Conservation (phyloP, 2,797 vertebrate genomes). For the Poecilia picta region DNA sequence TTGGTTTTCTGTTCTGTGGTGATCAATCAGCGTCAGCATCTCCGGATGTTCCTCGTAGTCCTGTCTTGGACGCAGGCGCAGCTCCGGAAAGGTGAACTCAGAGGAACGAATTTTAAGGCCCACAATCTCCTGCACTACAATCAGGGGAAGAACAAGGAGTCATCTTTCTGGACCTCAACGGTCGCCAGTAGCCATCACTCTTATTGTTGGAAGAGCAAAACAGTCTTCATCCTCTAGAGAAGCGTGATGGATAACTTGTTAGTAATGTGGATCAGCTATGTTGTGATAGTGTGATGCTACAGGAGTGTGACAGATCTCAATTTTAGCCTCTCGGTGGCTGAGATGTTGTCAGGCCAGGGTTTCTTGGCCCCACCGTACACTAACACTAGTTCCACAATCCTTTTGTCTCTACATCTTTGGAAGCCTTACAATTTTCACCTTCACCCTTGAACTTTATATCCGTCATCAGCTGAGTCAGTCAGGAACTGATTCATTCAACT, state of each 20-base stretch:
- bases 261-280: background rate
- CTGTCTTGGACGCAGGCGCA: background rate
- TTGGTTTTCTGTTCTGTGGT: background rate
- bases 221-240: background rate
- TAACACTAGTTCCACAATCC: background rate
- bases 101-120: background rate
- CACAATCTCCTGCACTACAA: background rate
- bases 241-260: background rate
- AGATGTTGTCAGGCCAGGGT: background rate
- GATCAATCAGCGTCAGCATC: background rate
- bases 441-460: constrained; percentile 4
- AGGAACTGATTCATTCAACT: constrained; percentile 26
- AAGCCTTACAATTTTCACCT: background rate
- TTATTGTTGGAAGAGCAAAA: background rate
- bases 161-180: background rate
- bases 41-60: background rate
- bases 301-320: background rate
- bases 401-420: background rate
- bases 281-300: background rate
- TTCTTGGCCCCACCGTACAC: background rate
- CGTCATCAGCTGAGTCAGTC: constrained; percentile 15
- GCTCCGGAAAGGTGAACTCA: background rate
- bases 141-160: background rate
- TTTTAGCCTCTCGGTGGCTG: background rate
- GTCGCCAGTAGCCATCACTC: background rate